phyloP scores from a whole-genome alignment of 2,113 vertebrate species.

The Otis tarda region DNA sequence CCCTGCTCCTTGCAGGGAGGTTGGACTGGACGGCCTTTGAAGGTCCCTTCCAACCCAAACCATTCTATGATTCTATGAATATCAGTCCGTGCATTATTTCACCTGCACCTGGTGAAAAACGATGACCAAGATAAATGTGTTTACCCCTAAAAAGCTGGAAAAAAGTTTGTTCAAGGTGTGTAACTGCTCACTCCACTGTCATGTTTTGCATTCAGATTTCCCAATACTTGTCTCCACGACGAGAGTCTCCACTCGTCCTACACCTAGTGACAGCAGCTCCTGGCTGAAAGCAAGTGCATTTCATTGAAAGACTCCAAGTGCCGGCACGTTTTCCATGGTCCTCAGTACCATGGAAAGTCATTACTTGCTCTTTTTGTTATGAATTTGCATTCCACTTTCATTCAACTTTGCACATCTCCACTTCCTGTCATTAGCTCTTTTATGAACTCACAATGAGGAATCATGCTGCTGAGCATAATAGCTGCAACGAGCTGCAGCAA shows the following conservation, averaged over 20 bases:
- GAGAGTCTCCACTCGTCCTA: not conserved
- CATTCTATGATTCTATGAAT: not conserved
- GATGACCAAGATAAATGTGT: not conserved
- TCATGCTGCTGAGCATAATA: conserved; percentile 20
- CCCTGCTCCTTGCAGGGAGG: no score
- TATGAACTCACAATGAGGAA: conserved; percentile 16
- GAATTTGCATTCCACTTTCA: not conserved
- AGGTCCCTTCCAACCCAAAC: no score
- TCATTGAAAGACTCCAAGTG: not conserved
- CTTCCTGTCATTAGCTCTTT: conserved; percentile 21
- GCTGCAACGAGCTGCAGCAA: conserved; percentile 20
- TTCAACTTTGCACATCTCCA: not conserved
- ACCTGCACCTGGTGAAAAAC: not conserved
- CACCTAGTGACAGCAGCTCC: not conserved
- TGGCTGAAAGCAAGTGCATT: not conserved
- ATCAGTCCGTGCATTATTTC: not conserved
- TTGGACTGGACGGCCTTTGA: no score
- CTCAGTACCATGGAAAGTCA: not conserved
- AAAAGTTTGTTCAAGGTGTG: not conserved
- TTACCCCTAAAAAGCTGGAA: not conserved
- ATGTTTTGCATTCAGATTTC: not conserved
- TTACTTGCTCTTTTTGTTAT: not conserved
- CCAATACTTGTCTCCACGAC: not conserved
- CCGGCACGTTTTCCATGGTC: not conserved
- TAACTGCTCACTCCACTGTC: not conserved